Evolutionary conservation across 2,797 vertebrate species (phyloP), one percentile per base, ranked within the genome.

Genomic region (Gastrophryne carolinensis): DNA sequence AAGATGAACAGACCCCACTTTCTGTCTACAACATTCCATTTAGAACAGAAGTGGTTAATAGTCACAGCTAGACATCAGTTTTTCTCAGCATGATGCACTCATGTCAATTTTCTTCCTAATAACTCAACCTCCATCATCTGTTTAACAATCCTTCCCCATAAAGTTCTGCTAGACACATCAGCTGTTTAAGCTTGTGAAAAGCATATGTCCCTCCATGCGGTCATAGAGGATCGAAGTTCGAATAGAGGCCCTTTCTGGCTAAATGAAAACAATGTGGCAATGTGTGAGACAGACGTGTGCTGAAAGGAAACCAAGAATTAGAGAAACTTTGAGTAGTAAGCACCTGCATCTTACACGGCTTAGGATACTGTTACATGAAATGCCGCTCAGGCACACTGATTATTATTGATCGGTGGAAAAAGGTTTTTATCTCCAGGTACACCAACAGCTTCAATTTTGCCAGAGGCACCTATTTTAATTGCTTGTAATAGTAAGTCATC

Each of bases 351-450:
- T 65, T 0, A 10, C 0, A 0, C 54, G 61, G 74, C 65, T 8
- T 77, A 27, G 79, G 72, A 76, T 78, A 70, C 79, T 50, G 67
- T 58, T 70, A 70, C 58, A 52, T 58, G 67, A 70, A 70, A 52
- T 53, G 24, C 5, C 17, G 23, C 75, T 47, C 86, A 84, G 78
- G 82, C 82, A 68, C 91, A 91, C 82, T 91, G 89, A 87, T 87
- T 91, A 87, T 93, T 92, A 81, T 72, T 1, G 84, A 89, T 87
- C 90, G 83, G 86, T 83, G 86, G 84, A 81, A 83, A 88, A 58
- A 41, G 81, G 67, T 87, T 69, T 90, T 82, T 64, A 83, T 89
- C 91, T 89, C 84, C 89, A 86, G 84, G 81, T 80, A 87, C 75
- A 87, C 57, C 67, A 32, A 70, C n/a, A 11, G 9, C 53, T 58